Conservation (phyloP, 2,888 invertebrate species). For the Platycheirus albimanus region DNA sequence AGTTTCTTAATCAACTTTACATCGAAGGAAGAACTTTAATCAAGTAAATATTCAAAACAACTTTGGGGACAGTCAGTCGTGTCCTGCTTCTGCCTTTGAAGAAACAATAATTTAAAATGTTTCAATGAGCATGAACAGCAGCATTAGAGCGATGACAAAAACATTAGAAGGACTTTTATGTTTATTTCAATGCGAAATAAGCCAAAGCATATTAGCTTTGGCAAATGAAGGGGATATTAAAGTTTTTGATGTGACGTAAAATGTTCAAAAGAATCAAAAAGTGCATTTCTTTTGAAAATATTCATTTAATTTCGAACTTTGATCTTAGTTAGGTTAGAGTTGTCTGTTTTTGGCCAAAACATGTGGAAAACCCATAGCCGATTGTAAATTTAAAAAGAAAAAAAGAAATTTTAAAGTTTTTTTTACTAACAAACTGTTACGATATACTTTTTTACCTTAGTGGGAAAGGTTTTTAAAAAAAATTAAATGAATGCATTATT, state of each 20-base stretch:
- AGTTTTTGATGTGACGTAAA: not conserved
- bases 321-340: too few species aligned
- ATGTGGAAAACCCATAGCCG: too few species aligned
- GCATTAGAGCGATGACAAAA: slow-evolving; percentile 4
- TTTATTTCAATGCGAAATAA: slow-evolving; percentile 9
- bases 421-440: too few species aligned
- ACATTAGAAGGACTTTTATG: slow-evolving; percentile 14
- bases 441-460: too few species aligned
- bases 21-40: slow-evolving; percentile 52
- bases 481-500: too few species aligned
- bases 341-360: too few species aligned
- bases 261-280: not conserved
- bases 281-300: too few species aligned
- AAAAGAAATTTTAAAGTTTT: too few species aligned
- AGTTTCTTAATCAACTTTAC: slow-evolving; percentile 67
- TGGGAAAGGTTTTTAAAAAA: too few species aligned
- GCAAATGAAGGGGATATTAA: not conserved
- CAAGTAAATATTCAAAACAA: slow-evolving; percentile 56
- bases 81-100: slow-evolving; percentile 25
- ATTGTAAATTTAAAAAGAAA: too few species aligned
- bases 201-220: slow-evolving; percentile 21
- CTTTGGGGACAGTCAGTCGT: slow-evolving; percentile 34
- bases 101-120: slow-evolving; percentile 46
- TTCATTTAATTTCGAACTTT: too few species aligned
- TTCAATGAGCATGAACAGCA: slow-evolving; percentile 30